Percentiles rank a stretch among this genome's conserved stretches.
phyloP scores from a whole-genome alignment of 2,113 vertebrate species.

The Puntigrus tetrazona region DNA sequence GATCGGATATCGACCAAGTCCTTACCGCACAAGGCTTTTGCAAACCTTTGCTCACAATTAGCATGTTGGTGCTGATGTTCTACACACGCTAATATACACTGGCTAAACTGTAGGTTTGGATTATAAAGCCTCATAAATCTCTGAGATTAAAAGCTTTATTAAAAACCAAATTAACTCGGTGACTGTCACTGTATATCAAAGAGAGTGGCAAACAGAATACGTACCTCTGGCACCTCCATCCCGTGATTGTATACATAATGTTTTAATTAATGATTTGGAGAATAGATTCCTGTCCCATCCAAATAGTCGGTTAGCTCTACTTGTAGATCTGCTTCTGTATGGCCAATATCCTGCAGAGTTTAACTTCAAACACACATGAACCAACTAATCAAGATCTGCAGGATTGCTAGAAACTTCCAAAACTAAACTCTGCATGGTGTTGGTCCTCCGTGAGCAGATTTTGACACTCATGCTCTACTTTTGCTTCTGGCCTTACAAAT shows the following conservation, averaged over 20 bases:
- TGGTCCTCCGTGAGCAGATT: background rate
- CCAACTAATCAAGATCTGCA: background rate
- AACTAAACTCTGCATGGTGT: background rate
- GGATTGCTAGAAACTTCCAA: background rate
- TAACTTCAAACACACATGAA: background rate
- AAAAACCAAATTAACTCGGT: slow-evolving; percentile 76
- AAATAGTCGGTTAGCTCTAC: background rate
- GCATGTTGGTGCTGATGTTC: background rate
- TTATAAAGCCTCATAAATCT: slow-evolving; percentile 63
- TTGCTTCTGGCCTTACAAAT: background rate
- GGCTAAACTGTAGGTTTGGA: background rate
- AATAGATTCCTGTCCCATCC: background rate
- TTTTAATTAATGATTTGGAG: background rate
- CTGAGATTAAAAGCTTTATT: slow-evolving; percentile 74
- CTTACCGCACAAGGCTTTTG: background rate
- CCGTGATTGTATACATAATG: background rate
- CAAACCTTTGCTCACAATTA: background rate
- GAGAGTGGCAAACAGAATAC: background rate
- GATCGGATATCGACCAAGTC: background rate
- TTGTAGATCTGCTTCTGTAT: background rate
- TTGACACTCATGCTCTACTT: background rate
- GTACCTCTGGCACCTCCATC: background rate
- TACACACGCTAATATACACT: background rate
- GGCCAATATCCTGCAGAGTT: background rate
- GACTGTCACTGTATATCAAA: slow-evolving; percentile 51